Evolutionary conservation across 2,797 vertebrate species (phyloP), one percentile per base, ranked within the genome.

Genomic region (Etheostoma nigrum): DNA sequence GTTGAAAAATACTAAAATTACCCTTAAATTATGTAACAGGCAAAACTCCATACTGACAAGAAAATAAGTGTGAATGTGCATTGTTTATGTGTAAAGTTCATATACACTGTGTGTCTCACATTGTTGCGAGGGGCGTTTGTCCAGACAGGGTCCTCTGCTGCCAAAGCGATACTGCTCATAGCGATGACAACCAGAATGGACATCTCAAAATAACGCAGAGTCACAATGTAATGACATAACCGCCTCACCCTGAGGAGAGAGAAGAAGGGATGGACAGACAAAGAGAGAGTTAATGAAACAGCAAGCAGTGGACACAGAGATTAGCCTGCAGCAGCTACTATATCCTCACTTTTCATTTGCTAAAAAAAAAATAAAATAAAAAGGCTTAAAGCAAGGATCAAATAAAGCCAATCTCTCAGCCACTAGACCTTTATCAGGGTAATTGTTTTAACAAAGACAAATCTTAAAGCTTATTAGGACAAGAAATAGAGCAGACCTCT

Each of bases 121-220:
- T 97, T 96, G 40, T 99, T 99, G 66, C 96, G 95, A 0, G 96
- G 96, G 0, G 97, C 96, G 23, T 98, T 96, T 0, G 97, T 95
- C 42, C 95, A 95, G 18, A 99, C 98, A 0, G 98, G 98, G 69
- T 99, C 98, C 70, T 99, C 98, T 0, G 98, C 97, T 5, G 98
- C 98, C 91, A 99, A 88, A 61, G 98, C 98, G 0, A 99, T 97
- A 90, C 98, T 99, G 92, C 98, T 99, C 94, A 99, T 96, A 6
- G 96, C 94, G 2, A 99, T 99, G 67, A 99, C 98, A 0, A 97
- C 94, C 7, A 99, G 95, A 89, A 99, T 99, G 80, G 96, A 97
- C 97, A 98, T 98, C 94, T 99, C 98, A 1, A 99, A 99, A 81
- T 99, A 98, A 48, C 96, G 96, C 91, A 98, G 91, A 78, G 96